A percentile compares a stretch with the other conserved stretches of the same genome.
Evolutionary conservation across 2,113 vertebrate species (phyloP).

Genomic region (Syngnathus typhle): DNA sequence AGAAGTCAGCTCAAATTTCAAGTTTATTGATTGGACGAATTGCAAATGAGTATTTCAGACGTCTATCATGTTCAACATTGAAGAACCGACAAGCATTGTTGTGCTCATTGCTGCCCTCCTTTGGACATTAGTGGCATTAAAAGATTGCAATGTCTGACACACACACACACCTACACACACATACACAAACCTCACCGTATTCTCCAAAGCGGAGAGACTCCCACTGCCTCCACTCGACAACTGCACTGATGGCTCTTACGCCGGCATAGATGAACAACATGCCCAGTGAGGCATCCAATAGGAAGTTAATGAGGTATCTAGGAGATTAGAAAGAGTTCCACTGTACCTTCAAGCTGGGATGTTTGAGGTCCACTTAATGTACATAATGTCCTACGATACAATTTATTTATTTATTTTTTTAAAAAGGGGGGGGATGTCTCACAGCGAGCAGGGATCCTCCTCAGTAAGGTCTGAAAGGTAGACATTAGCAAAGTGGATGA

Average conservation of each 20-base stretch:
- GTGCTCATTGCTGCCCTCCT: conserved; percentile 39
- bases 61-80: neutral
- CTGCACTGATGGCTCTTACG: conserved; percentile 79
- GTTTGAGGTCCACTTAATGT: neutral
- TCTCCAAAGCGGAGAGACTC: conserved; percentile 94
- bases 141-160: neutral
- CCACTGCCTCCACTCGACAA: conserved; percentile 97
- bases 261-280: conserved; percentile 96
- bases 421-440: conserved; percentile 67
- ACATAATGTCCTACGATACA: neutral
- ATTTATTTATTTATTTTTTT: too few species aligned
- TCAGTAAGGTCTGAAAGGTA: conserved; percentile 93
- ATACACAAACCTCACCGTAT: conserved; percentile 77
- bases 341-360: neutral
- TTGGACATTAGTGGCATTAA: conserved; percentile 26
- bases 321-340: neutral
- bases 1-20: too few species aligned
- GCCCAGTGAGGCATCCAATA: conserved; percentile 90
- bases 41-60: neutral
- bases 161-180: neutral
- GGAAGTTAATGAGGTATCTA: conserved; percentile 98
- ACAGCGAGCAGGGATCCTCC: conserved; percentile 98
- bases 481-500: conserved; percentile 98
- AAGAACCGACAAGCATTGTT: neutral
- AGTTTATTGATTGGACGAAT: neutral